Evolutionary conservation across 2,888 invertebrate species (phyloP).

Genomic region (Petrolisthes manimaculis): DNA sequence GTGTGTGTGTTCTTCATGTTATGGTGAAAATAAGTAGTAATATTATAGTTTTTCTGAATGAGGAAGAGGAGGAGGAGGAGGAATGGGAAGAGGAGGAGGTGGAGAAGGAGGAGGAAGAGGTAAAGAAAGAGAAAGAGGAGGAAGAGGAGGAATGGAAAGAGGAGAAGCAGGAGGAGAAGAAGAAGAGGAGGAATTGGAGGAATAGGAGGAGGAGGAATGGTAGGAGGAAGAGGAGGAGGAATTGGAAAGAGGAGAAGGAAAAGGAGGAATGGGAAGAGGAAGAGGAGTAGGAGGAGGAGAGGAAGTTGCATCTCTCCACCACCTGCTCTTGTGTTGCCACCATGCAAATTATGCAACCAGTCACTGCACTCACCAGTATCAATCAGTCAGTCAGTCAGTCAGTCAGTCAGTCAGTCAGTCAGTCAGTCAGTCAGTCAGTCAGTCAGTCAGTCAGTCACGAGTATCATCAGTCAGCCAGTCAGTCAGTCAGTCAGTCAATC

Average conservation of each 20-base stretch:
- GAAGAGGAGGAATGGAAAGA: not conserved
- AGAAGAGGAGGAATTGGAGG: not conserved
- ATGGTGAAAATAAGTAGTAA: too few species aligned
- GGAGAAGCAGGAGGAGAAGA: not conserved
- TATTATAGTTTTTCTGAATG: too few species aligned
- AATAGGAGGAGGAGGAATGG: not conserved
- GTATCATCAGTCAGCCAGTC: not conserved
- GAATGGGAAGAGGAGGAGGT: not conserved
- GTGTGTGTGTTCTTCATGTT: too few species aligned
- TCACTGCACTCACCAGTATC: not conserved
- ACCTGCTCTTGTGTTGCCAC: not conserved
- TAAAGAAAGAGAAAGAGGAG: not conserved
- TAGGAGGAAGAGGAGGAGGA: not conserved
- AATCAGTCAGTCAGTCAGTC: slow-evolving; percentile 1
- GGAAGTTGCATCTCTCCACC: too few species aligned
- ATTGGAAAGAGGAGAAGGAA: not conserved
- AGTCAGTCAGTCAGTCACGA: not conserved
- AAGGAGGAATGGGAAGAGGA: not conserved
- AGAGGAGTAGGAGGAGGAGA: not conserved
- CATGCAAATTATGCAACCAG: not conserved
- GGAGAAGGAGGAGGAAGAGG: not conserved
- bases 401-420: not conserved
- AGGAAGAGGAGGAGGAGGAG: not conserved
- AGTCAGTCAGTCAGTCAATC: too few species aligned
- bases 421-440: not conserved